Conservation (phyloP, 2,888 invertebrate genomes). For the Catocala sponsa region DNA sequence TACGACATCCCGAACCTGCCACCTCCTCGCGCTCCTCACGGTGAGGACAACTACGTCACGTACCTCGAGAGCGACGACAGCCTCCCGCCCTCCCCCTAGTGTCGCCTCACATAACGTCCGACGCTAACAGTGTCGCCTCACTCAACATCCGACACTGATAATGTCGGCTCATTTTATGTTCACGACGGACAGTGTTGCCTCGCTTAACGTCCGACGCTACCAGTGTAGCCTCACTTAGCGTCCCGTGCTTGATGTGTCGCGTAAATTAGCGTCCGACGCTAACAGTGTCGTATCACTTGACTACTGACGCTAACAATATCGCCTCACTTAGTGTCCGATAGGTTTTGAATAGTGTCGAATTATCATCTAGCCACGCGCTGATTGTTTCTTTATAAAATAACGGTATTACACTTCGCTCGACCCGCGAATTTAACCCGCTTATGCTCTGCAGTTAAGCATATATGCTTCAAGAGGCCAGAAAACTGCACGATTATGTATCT, state of each 20-base stretch:
- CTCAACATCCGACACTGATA: conserved; percentile 18
- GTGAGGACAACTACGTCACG: conserved; percentile 95
- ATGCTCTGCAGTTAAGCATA: too few relatives aligned
- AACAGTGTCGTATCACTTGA: background rate
- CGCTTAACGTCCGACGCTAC: conserved; percentile 3
- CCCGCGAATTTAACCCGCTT: too few relatives aligned
- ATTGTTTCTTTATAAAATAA: too few relatives aligned
- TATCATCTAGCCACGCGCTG: too few relatives aligned
- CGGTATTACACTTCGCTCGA: too few relatives aligned
- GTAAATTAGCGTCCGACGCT: background rate
- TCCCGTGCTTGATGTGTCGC: background rate
- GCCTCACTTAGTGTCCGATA: too few relatives aligned
- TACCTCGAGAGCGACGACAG: conserved; percentile 97
- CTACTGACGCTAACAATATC: too few relatives aligned
- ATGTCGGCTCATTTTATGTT: background rate
- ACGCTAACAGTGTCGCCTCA: conserved; percentile 7
- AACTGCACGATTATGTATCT: too few relatives aligned
- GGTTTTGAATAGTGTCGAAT: too few relatives aligned
- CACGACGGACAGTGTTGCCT: background rate
- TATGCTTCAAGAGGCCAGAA: too few relatives aligned
- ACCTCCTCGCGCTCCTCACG: conserved; percentile 90
- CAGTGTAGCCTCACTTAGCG: background rate
- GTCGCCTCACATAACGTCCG: conserved; percentile 70
- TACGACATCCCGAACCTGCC: conserved; percentile 92
- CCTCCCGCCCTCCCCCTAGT: conserved; percentile 92